Conservation (phyloP, 2,113 vertebrate genomes). For the Arenaria interpres region DNA sequence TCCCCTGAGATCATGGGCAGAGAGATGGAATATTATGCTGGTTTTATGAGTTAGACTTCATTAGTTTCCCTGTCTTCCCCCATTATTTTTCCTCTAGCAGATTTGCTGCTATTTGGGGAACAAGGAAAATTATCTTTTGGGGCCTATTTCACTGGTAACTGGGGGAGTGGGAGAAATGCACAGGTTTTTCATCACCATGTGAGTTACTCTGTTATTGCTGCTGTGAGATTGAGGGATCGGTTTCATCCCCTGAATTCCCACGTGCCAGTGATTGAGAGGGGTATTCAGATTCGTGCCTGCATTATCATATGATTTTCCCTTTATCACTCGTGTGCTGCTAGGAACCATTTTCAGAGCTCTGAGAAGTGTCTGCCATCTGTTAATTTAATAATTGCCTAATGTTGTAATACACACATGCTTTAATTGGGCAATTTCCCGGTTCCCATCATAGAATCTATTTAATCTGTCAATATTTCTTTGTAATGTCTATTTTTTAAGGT, state of each 20-base stretch:
- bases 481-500: neutral
- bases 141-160: neutral
- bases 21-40: accelerated
- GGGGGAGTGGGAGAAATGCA: neutral
- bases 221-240: neutral
- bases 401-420: neutral
- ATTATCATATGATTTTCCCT: neutral
- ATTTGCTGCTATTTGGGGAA: neutral
- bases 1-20: accelerated
- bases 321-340: neutral
- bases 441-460: neutral
- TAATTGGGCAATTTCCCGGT: conserved; percentile 30
- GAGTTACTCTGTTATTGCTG: neutral
- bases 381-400: conserved; percentile 48
- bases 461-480: conserved; percentile 47
- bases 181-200: neutral
- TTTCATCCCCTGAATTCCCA: neutral
- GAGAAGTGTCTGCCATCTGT: conserved; percentile 29
- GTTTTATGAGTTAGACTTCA: neutral
- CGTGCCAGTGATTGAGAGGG: neutral
- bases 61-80: neutral
- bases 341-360: neutral
- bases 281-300: neutral
- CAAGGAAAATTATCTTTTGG: neutral
- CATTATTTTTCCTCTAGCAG: neutral